Conservation (phyloP, 2,888 invertebrate species). For the Dilophus febrilis region DNA sequence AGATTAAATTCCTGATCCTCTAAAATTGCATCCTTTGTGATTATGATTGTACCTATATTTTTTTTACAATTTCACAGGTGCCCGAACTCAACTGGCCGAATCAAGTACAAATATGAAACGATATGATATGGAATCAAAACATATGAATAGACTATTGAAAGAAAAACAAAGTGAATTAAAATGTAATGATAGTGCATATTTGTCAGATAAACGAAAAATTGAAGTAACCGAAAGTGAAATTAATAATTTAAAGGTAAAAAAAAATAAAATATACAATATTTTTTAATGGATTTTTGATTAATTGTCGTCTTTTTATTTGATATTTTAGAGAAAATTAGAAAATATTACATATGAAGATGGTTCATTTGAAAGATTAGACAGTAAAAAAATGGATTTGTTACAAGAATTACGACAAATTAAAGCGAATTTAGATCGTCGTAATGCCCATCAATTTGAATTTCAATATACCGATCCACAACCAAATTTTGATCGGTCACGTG, state of each 20-base stretch:
- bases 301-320: slow-evolving; percentile 18
- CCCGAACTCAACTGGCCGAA: slow-evolving; percentile 50
- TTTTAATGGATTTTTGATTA: slow-evolving; percentile 6
- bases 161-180: slow-evolving; percentile 49
- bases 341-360: slow-evolving; percentile 44
- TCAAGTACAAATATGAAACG: slow-evolving; percentile 65
- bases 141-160: slow-evolving; percentile 42
- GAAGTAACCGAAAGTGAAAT: slow-evolving; percentile 39
- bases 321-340: slow-evolving; percentile 33
- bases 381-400: slow-evolving; percentile 33
- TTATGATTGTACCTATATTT: not conserved
- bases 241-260: slow-evolving; percentile 34
- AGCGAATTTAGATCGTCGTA: slow-evolving; percentile 19
- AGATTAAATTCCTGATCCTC: not conserved
- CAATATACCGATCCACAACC: slow-evolving; percentile 61
- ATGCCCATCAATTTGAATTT: slow-evolving; percentile 34
- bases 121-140: slow-evolving; percentile 54
- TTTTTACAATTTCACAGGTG: not conserved
- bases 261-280: too few species aligned
- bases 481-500: slow-evolving; percentile 46
- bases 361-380: slow-evolving; percentile 35
- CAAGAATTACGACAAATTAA: slow-evolving; percentile 36
- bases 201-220: slow-evolving; percentile 42
- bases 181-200: slow-evolving; percentile 46
- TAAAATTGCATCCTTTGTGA: slow-evolving; percentile 1